Evolutionary conservation across 2,113 vertebrate genomes (phyloP).

Genomic region (Electrona antarctica): DNA sequence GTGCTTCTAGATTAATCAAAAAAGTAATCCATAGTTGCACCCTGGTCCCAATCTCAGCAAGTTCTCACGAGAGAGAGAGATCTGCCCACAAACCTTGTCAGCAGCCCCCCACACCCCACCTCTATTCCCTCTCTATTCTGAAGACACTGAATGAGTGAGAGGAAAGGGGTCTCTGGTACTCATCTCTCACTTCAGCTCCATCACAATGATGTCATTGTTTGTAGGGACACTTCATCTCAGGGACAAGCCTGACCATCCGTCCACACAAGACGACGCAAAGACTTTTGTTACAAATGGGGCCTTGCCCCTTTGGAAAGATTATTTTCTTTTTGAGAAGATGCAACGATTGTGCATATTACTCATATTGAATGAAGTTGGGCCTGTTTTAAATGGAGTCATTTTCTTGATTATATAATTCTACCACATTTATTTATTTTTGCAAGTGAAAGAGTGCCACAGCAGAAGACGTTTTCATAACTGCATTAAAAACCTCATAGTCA

Average conservation of each 20-base stretch:
- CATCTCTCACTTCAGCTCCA: constrained; percentile 48
- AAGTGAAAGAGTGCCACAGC: neutral
- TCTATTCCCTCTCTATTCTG: constrained; percentile 23
- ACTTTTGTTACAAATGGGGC: neutral
- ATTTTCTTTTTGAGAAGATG: too few relatives aligned
- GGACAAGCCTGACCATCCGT: constrained; percentile 24
- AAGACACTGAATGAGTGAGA: constrained; percentile 33
- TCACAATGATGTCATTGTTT: constrained; percentile 47
- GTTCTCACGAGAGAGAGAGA: constrained; percentile 52
- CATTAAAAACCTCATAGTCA: too few relatives aligned
- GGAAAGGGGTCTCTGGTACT: constrained; percentile 27
- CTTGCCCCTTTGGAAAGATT: neutral
- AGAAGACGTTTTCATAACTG: neutral
- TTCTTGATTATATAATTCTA: too few relatives aligned
- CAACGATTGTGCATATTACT: neutral
- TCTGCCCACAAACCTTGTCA: constrained; percentile 14
- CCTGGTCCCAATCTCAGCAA: constrained; percentile 23
- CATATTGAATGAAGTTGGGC: too few relatives aligned
- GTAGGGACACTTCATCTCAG: constrained; percentile 32
- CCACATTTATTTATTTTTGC: too few relatives aligned
- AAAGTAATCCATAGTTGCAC: too few relatives aligned
- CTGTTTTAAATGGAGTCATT: too few relatives aligned
- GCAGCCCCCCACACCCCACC: neutral
- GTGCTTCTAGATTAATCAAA: too few relatives aligned
- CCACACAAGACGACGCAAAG: neutral